Evolutionary conservation across 2,113 vertebrate genomes (phyloP).

Genomic region (Rhinopomastus cyanomelas): DNA sequence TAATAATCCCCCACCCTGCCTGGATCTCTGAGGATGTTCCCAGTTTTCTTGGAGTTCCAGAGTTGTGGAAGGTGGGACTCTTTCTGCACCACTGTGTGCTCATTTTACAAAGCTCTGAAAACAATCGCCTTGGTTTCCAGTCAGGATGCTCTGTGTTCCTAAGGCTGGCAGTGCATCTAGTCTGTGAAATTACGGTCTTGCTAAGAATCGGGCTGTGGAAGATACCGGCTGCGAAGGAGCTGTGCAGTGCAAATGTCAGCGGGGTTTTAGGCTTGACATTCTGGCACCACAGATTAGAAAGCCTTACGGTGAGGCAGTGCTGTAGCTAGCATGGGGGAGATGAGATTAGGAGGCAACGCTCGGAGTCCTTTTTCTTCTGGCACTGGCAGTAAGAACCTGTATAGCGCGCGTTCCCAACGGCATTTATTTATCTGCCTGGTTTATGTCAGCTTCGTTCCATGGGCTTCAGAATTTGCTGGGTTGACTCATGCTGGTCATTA

Average conservation of each 20-base stretch:
- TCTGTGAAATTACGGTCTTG: neutral
- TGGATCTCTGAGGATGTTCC: neutral
- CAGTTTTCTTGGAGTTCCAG: neutral
- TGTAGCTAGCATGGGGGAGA: neutral
- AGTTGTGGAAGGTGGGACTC: neutral
- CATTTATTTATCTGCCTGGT: conserved; percentile 10
- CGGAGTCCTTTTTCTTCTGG: neutral
- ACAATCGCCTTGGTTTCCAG: neutral
- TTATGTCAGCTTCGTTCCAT: neutral
- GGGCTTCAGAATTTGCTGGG: neutral
- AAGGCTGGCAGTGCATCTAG: neutral
- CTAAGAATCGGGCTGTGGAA: neutral
- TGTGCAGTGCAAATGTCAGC: neutral
- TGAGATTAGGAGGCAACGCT: neutral
- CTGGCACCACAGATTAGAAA: neutral
- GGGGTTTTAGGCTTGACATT: neutral
- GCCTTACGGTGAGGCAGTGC: neutral
- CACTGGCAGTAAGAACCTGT: neutral
- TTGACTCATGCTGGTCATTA: conserved; percentile 30
- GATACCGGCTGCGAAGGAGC: neutral
- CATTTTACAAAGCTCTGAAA: neutral
- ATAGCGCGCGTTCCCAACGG: neutral
- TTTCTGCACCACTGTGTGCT: neutral
- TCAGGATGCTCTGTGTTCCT: neutral
- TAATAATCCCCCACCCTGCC: neutral